These are phyloP conservation scores for Lepus europaeus DNA, from an alignment of 2,113 vertebrate genomes.

Conservation along the genomic window DNA sequence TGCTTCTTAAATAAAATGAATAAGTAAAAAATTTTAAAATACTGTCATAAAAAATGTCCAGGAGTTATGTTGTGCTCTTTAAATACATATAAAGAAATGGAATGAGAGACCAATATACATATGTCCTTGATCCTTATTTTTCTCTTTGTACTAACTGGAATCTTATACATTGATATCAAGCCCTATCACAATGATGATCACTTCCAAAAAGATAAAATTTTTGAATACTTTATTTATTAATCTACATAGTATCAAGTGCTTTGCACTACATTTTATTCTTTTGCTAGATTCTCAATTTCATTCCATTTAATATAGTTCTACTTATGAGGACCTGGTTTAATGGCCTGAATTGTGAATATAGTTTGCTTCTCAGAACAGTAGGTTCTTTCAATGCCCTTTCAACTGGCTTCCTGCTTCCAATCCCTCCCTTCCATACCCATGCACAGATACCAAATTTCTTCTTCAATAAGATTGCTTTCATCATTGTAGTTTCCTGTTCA, in stretches of 20 bases:
- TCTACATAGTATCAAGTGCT: not conserved
- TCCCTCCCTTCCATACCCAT: not conserved
- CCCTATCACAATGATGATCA: not conserved
- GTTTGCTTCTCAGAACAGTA: not conserved
- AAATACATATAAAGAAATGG: not conserved
- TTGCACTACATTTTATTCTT: not conserved
- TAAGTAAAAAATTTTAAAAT: too few relatives aligned
- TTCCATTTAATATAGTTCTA: not conserved
- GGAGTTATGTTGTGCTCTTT: not conserved
- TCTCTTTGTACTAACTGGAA: not conserved
- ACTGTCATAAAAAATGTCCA: too few relatives aligned
- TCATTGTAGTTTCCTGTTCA: not conserved
- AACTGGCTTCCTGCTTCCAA: not conserved
- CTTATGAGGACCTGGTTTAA: not conserved
- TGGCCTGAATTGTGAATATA: not conserved
- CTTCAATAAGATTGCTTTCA: not conserved
- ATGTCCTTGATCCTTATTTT: not conserved
- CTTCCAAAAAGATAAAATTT: slow-evolving; percentile 1
- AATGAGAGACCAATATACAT: not conserved
- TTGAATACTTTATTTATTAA: not conserved
- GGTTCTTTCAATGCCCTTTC: not conserved
- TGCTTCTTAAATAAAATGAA: too few relatives aligned
- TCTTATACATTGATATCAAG: not conserved
- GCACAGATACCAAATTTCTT: not conserved
- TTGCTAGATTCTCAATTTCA: not conserved